Percentiles rank a stretch among this genome's conserved stretches.
Evolutionary conservation across 2,797 vertebrate species (phyloP).

Genomic region (Cossypha polioptera): DNA sequence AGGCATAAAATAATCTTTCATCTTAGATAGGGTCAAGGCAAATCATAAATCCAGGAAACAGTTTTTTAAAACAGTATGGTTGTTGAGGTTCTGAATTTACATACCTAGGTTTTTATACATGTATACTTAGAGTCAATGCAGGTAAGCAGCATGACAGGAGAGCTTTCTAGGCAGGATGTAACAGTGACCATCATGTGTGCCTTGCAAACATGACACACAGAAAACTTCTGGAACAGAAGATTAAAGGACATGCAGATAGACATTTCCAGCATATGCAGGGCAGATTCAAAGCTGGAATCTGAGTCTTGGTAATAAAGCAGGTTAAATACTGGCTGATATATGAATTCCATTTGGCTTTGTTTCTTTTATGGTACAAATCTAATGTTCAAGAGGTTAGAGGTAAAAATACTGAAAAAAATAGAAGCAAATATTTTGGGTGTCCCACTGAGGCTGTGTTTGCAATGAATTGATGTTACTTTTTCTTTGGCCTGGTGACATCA

Average conservation of each 20-base stretch:
- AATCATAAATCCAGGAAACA: background rate
- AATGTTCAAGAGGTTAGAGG: background rate
- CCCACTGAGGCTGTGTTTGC: background rate
- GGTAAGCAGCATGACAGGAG: background rate
- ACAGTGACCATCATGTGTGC: background rate
- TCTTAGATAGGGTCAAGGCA: background rate
- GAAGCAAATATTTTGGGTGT: background rate
- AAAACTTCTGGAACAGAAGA: background rate
- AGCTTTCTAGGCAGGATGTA: background rate
- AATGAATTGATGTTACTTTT: background rate
- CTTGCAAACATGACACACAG: background rate
- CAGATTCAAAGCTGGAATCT: background rate
- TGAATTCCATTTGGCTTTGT: background rate
- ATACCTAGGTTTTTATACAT: fast-evolving
- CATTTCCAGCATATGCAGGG: background rate
- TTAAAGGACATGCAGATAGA: background rate
- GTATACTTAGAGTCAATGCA: background rate
- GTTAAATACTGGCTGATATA: background rate
- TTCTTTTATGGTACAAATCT: background rate
- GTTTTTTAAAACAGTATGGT: background rate
- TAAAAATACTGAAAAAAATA: background rate
- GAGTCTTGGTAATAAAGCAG: background rate
- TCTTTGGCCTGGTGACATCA: background rate
- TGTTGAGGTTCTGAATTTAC: background rate
- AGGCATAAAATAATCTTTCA: background rate